Evolutionary conservation across 1,140 invertebrate genomes (phyloP), one percentile per base, ranked within the genome.

Genomic region (Pararge aegeria): DNA sequence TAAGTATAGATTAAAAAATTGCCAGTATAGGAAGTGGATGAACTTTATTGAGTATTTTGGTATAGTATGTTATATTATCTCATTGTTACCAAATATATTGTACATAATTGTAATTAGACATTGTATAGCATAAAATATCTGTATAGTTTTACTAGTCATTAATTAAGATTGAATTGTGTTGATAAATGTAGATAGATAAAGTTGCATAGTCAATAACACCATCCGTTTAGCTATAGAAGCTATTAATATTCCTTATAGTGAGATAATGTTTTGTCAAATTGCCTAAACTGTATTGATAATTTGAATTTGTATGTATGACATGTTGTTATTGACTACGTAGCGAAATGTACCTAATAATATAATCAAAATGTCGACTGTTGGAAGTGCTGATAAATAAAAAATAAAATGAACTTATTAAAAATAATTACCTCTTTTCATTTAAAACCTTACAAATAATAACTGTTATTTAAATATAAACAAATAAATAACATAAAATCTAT

Each of bases 41-140:
- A 58, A 62, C 61, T 60, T 72, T 62, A 75, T 73, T 76, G 69
- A 79, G 75, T 89, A 87, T 88, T 83, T 85, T 88, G 77, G 68
- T 85, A 87, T 83, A 84, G 77, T 80, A 79, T 88, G 77, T 78
- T 75, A 71, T 74, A 71, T 72, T 80, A 81, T 83, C 80, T 84
- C 83, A 82, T 79, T 89, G 86, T 89, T 89, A 89, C 86, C 86
- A 89, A 89, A 89, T 87, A 83, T 85, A 79, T 83, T 88, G 79
- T 89, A 83, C 68, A 85, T 79, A 82, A 67, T 60, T 78, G 69
- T 74, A 68, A 78, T 57, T 75, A 75, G 51, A 24, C 44, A 65
- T 70, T 65, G 62, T 67, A 57, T 59, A 76, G 56, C 55, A 44
- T 70, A 66, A 40, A 60, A 68, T 75, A 59, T 69, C 61, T 78